phyloP scores from a whole-genome alignment of 2,797 vertebrate genomes.

The Syndactyla subalaris region DNA sequence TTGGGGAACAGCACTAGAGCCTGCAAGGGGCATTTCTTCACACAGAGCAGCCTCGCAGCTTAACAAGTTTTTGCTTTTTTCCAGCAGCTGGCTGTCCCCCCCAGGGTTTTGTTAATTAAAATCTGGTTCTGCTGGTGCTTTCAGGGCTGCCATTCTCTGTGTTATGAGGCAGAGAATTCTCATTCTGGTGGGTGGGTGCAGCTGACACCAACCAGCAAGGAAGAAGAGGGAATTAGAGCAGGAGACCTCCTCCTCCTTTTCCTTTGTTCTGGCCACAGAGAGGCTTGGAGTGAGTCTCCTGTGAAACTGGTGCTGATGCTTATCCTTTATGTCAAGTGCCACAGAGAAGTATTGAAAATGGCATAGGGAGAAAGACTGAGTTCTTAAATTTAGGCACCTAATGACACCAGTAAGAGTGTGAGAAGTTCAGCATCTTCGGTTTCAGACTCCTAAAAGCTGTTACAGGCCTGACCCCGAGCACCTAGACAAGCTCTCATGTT shows the following conservation, averaged over 20 bases:
- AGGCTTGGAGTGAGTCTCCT: neutral
- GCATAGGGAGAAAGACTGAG: neutral
- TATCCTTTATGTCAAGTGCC: neutral
- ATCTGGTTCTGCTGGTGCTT: constrained; percentile 46
- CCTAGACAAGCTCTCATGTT: neutral
- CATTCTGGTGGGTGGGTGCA: neutral
- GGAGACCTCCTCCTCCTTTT: constrained; percentile 4
- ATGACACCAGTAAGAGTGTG: neutral
- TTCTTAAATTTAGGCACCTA: neutral
- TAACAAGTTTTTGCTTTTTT: neutral
- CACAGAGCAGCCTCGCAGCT: neutral
- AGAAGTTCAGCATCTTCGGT: neutral
- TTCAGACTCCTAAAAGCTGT: neutral
- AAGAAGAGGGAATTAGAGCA: neutral
- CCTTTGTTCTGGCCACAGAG: constrained; percentile 25
- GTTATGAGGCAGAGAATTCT: constrained; percentile 61
- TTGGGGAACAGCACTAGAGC: neutral
- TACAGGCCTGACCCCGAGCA: neutral
- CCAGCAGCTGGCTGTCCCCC: constrained; percentile 55
- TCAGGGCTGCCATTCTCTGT: constrained; percentile 29
- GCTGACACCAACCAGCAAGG: neutral
- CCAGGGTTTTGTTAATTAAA: constrained; percentile 63
- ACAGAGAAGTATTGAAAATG: neutral
- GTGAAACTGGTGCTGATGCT: neutral
- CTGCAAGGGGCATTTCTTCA: neutral